Conservation (phyloP, 2,888 invertebrate genomes). For the Sialis fuliginosa region DNA sequence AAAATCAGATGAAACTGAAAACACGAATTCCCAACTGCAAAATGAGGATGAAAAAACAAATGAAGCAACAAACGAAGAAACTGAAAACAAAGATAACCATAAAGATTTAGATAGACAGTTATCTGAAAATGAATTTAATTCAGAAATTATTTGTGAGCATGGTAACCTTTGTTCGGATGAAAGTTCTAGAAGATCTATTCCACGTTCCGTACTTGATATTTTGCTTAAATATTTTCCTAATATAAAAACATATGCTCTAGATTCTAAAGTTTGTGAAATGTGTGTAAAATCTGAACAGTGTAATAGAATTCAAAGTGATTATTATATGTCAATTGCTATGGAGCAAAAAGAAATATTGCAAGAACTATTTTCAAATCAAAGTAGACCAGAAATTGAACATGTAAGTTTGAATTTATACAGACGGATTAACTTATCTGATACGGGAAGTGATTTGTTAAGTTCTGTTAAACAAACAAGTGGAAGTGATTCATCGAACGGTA, state of each 20-base stretch:
- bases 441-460: no score
- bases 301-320: conserved; percentile 2
- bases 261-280: conserved; percentile 17
- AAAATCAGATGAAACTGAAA: not conserved
- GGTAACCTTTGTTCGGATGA: conserved; percentile 22
- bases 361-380: conserved; percentile 21
- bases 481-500: no score
- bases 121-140: not conserved
- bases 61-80: not conserved
- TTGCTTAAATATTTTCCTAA: conserved; percentile 28
- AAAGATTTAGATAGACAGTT: not conserved
- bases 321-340: conserved; percentile 12
- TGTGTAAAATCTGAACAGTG: conserved; percentile 13
- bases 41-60: not conserved
- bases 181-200: conserved; percentile 25
- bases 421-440: no score
- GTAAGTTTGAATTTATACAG: no score
- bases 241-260: conserved; percentile 20
- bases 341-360: conserved; percentile 20
- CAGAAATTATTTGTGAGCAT: not conserved
- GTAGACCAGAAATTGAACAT: conserved; percentile 11
- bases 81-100: not conserved
- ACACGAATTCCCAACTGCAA: not conserved
- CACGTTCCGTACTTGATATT: conserved; percentile 29
- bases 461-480: no score